Evolutionary conservation across 1,140 invertebrate genomes (phyloP), one percentile per base, ranked within the genome.

Genomic region (Euura saliciscinereae): DNA sequence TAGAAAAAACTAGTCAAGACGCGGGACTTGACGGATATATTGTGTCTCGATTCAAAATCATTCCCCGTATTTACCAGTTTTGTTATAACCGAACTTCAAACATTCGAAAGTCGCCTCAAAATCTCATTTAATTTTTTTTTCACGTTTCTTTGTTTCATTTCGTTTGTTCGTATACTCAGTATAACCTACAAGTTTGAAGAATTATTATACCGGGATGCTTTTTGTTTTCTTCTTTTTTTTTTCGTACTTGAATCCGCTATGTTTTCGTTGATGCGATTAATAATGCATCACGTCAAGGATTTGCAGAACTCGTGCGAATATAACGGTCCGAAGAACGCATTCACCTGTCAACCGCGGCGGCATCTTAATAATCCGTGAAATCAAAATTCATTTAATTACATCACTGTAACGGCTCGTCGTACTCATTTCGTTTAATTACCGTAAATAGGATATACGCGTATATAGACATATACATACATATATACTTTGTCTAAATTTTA

Each of bases 311-410:
- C 51, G 2, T 28, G 28, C 28, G 28, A 28, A 28, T 28, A 28
- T 28, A 28, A 28, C 28, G 28, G 28, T 28, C 28, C 1, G 28
- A 59, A 59, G 51, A 3, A 59, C 51, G 13, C 51, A 59, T 59
- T 59, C 51, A 59, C 8, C 51, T n/a, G 51, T 59, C 51, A 59
- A 28, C 28, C 28, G n/a, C n/a, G n/a, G n/a, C n/a, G 28, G 28
- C 6, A 3, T 59, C 5, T 59, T 59, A 59, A 59, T 59, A 8
- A 11, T 59, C 51, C 51, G 51, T 59, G 51, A 59, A 59, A 59
- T 59, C 51, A 59, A 59, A 59, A 59, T 59, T n/a, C 51, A 59
- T 59, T 59, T 59, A 59, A 59, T 59, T 59, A 59, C 3, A 59
- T n/a, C 10, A 8, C 8, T n/a, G 8, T 59, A 59, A 59, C 13